Evolutionary conservation across 2,797 vertebrate species (phyloP).

Genomic region (Ptychobarbus kaznakovi): DNA sequence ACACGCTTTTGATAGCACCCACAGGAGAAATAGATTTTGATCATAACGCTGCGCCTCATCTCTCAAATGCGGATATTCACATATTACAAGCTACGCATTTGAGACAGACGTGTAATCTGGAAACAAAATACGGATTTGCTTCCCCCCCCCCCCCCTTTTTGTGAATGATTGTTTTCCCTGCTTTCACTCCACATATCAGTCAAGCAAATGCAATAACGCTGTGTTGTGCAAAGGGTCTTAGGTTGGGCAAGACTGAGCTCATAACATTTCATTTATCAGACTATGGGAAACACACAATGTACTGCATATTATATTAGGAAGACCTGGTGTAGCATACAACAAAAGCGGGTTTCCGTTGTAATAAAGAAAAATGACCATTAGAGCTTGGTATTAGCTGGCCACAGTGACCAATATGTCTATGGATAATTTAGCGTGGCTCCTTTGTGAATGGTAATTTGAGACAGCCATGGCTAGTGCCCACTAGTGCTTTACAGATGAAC

Average conservation of each 20-base stretch:
- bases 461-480: constrained; percentile 17
- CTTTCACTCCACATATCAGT: constrained; percentile 35
- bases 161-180: constrained; percentile 27
- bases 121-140: constrained; percentile 45
- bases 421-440: constrained; percentile 31
- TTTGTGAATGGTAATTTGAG: constrained; percentile 28
- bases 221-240: constrained; percentile 14
- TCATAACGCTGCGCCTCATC: constrained; percentile 51
- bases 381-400: constrained; percentile 9
- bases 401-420: constrained; percentile 26
- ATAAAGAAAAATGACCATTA: constrained; percentile 37
- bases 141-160: background rate
- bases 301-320: constrained; percentile 16
- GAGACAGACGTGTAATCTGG: constrained; percentile 44
- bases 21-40: constrained; percentile 57
- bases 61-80: constrained; percentile 51
- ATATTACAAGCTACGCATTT: constrained; percentile 49
- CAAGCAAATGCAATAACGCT: constrained; percentile 44
- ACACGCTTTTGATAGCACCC: constrained; percentile 50
- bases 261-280: constrained; percentile 55
- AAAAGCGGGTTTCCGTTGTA: background rate
- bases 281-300: constrained; percentile 36
- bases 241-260: constrained; percentile 26
- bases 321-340: constrained; percentile 2
- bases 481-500: constrained; percentile 31